Base-by-base conservation (phyloP, 2,888 invertebrate genomes). In the Rhimphoctona megacephalus region DNA sequence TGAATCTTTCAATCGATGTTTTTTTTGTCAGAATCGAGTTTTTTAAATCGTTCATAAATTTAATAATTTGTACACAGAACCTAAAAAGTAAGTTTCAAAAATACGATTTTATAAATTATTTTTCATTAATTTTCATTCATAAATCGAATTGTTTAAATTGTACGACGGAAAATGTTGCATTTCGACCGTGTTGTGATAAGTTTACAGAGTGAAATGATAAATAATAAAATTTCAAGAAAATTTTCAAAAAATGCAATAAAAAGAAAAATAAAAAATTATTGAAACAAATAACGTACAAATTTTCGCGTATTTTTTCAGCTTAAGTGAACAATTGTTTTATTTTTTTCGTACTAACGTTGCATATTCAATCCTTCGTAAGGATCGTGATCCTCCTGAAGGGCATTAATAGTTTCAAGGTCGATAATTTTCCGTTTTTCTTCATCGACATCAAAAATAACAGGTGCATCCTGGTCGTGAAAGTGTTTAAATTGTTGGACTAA, bases 401-500 rank as follows among this genome's bases (percentile, higher is more conserved):
- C 90, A 87, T 85, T 93, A 89, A 89, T 93, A 88, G 91, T 88
- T 22, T 90, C 90, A 3, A 93, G 84, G 39, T 90, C 93, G 89
- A 92, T 93, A 88, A 90, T 93, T 87, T 90, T 91, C 90, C 88
- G 93, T 90, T 87, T 93, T 93, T 97, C 97, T 90, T 97, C 97
- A 78, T 96, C 96, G 30, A 97, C 96, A 92, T 98, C 97, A 88
- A 97, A 96, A 90, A 98, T 97, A 86, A 97, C 94, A 19, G 95
- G 94, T 0, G 97, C 95, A 92, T 97, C 97, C 89, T 96, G 95
- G 90, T 98, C 97, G 30, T 95, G 95, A 93, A 97, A 97, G 87
- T 96, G 94, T 94, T 96, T 96, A 92, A 96, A 97, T 94, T 96
- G 97, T 89, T 94, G 94, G 80, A 95, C 93, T 87, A 96, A 94